Evolutionary conservation across 2,113 vertebrate genomes (phyloP).

Genomic region (Nothocercus julius): DNA sequence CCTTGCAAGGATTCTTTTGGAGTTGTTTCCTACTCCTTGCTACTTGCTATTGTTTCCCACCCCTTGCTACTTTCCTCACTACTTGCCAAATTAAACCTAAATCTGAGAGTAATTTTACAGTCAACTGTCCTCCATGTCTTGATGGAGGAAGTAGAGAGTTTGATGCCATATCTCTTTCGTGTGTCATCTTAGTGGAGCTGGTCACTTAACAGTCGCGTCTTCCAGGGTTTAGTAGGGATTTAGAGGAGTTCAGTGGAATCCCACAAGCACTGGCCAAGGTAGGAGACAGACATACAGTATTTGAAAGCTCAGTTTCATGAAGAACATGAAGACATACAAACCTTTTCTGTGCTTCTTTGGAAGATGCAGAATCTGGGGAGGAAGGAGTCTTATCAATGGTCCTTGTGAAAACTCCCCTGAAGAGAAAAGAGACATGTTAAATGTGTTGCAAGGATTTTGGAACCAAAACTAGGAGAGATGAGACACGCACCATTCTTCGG

Average conservation of each 20-base stretch:
- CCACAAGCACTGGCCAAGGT: background rate
- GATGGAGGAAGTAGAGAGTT: fast-evolving
- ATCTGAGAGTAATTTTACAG: fast-evolving
- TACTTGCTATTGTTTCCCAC: too few relatives aligned
- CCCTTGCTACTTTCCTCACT: too few relatives aligned
- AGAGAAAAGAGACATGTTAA: background rate
- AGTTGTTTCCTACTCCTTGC: background rate
- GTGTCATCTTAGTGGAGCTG: background rate
- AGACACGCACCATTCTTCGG: background rate
- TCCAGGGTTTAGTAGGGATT: background rate
- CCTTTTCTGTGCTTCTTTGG: slow-evolving; percentile 63
- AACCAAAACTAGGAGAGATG: background rate
- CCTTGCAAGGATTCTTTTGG: background rate
- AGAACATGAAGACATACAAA: background rate
- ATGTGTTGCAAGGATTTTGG: background rate
- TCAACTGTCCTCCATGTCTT: too few relatives aligned
- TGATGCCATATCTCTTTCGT: background rate
- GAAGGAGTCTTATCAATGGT: slow-evolving; percentile 74
- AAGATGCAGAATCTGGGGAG: background rate
- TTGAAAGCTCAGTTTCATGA: background rate
- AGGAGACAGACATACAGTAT: background rate
- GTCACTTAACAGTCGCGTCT: background rate
- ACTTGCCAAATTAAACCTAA: background rate
- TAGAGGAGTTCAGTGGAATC: background rate
- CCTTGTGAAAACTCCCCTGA: slow-evolving; percentile 79